Evolutionary conservation across 2,797 vertebrate genomes (phyloP).

Genomic region (Allobates femoralis): DNA sequence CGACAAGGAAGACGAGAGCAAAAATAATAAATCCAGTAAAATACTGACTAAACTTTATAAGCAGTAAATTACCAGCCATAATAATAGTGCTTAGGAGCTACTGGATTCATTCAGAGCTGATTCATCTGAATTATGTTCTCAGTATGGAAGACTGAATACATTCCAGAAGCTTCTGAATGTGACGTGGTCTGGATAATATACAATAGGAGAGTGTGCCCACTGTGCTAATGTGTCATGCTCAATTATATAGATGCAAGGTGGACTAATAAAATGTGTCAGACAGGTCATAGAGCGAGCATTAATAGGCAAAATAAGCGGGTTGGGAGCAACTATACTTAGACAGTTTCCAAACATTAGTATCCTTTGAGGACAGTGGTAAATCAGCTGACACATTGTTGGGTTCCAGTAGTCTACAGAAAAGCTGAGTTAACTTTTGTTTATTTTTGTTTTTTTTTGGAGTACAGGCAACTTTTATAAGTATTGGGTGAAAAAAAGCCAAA

Average conservation of each 20-base stretch:
- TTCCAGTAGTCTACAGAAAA: no score
- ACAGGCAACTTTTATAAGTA: no score
- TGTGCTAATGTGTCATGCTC: not conserved
- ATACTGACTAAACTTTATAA: conserved; percentile 46
- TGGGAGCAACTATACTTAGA: not conserved
- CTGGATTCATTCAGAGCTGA: not conserved
- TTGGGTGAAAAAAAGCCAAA: no score
- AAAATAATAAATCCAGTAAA: conserved; percentile 45
- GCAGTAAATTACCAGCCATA: conserved; percentile 46
- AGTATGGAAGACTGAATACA: conserved; percentile 22
- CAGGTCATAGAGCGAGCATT: not conserved
- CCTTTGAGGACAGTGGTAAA: not conserved
- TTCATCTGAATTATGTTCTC: conserved; percentile 38
- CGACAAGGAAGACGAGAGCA: conserved; percentile 8
- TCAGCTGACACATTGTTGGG: not conserved
- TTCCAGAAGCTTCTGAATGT: conserved; percentile 21
- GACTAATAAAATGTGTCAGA: not conserved
- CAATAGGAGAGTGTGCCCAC: not conserved
- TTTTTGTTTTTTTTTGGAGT: no score
- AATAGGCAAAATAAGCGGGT: not conserved
- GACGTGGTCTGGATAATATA: not conserved
- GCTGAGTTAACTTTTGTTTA: no score
- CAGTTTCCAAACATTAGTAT: not conserved
- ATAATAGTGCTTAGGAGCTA: conserved; percentile 16
- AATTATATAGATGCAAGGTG: not conserved